These are phyloP conservation scores for Channa striata DNA, from an alignment of 2,797 vertebrate species.

Conservation along the genomic window DNA sequence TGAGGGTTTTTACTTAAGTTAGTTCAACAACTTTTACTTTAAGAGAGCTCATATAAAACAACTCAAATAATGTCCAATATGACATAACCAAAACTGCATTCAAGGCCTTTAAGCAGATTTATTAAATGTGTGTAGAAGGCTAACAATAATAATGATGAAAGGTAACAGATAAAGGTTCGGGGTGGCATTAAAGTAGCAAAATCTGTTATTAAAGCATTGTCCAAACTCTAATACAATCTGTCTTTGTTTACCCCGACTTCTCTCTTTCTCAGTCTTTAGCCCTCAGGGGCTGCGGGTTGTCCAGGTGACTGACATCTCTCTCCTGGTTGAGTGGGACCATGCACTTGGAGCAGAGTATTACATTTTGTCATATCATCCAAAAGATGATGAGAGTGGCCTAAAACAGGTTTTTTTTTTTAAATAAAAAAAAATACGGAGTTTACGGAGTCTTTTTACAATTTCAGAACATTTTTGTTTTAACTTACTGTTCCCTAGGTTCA, in stretches of 20 bases:
- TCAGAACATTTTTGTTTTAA: background rate
- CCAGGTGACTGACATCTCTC: conserved; percentile 84
- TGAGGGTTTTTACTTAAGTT: too few relatives aligned
- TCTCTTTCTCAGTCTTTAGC: conserved; percentile 78
- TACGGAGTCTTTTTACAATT: background rate
- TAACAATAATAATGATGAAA: too few relatives aligned
- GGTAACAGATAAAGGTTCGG: background rate
- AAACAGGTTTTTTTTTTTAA: conserved; percentile 66
- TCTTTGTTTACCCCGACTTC: conserved; percentile 1
- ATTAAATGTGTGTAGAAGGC: too few relatives aligned
- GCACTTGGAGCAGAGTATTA: conserved; percentile 86
- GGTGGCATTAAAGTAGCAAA: background rate
- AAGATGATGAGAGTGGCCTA: conserved; percentile 67
- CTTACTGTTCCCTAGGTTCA: conserved; percentile 50
- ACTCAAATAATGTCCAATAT: too few relatives aligned
- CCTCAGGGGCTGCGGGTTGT: conserved; percentile 86
- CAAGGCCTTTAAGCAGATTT: background rate
- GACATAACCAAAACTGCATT: background rate
- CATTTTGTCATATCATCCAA: conserved; percentile 86
- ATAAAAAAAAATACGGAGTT: background rate
- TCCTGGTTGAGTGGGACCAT: conserved; percentile 88
- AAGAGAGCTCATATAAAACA: too few relatives aligned
- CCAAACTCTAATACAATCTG: conserved; percentile 3
- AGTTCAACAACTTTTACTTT: too few relatives aligned
- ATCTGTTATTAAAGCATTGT: conserved; percentile 8